Conservation (phyloP, 2,113 vertebrate species). For the Menura novaehollandiae region DNA sequence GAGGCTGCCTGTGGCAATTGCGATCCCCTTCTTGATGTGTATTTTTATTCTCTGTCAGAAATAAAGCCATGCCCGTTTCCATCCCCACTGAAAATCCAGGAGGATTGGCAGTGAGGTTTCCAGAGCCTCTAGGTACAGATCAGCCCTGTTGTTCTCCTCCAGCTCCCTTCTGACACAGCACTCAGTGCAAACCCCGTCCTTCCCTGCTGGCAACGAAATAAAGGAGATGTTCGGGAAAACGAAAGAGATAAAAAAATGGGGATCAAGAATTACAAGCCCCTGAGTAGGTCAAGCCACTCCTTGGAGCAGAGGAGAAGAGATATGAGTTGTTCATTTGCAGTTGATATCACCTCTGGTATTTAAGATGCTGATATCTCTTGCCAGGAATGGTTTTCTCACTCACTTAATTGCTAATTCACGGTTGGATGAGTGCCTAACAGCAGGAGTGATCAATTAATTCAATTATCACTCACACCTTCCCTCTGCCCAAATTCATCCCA, state of each 20-base stretch:
- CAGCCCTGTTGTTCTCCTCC: neutral
- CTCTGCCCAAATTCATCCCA: neutral
- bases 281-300: neutral
- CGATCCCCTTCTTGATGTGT: neutral
- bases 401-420: conserved; percentile 30
- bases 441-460: conserved; percentile 39
- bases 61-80: neutral
- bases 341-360: neutral
- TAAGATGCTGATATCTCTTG: neutral
- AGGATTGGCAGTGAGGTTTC: neutral
- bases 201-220: neutral
- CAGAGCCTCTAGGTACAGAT: too few species aligned
- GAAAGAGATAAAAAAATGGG: neutral
- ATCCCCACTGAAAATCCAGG: neutral
- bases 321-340: neutral
- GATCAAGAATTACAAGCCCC: neutral
- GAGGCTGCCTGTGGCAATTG: neutral
- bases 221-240: neutral
- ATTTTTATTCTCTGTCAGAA: neutral
- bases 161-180: neutral
- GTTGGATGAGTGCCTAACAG: conserved; percentile 34
- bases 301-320: neutral
- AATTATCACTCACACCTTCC: conserved; percentile 39
- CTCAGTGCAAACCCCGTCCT: neutral
- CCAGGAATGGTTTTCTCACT: conserved; percentile 33